Evolutionary conservation across 2,888 invertebrate genomes (phyloP).

Genomic region (Homarus gammarus): DNA sequence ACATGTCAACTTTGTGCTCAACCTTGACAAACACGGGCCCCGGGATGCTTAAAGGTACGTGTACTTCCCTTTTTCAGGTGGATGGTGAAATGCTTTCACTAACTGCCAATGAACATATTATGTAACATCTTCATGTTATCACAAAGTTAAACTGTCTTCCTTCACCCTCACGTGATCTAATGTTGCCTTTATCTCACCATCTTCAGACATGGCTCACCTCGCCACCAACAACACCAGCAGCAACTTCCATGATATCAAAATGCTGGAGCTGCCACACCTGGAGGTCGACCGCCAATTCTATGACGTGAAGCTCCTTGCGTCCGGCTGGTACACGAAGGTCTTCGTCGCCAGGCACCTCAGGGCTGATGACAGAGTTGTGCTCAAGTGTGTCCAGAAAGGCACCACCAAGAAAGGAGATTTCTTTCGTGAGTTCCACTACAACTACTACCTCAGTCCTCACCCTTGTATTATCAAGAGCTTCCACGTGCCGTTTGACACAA

Average conservation of each 20-base stretch:
- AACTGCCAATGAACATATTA: no score
- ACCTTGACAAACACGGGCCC: no score
- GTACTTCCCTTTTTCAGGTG: slow-evolving; percentile 31
- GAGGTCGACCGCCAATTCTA: slow-evolving; percentile 68
- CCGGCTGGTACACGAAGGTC: slow-evolving; percentile 97
- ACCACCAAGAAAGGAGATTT: slow-evolving; percentile 82
- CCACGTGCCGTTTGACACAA: slow-evolving; percentile 97
- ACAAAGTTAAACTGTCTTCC: no score
- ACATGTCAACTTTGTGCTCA: no score
- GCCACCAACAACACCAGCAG: slow-evolving; percentile 7
- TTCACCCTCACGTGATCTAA: background rate
- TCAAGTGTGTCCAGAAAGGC: slow-evolving; percentile 94
- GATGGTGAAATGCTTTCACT: no score
- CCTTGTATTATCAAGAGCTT: slow-evolving; percentile 96
- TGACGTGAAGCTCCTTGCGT: slow-evolving; percentile 83
- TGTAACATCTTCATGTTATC: no score
- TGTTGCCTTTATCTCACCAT: background rate
- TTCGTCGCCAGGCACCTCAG: slow-evolving; percentile 94
- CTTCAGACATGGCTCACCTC: background rate
- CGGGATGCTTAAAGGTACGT: no score
- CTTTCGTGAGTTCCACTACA: slow-evolving; percentile 91
- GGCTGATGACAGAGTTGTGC: slow-evolving; percentile 90
- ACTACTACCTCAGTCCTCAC: slow-evolving; percentile 95
- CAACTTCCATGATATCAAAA: slow-evolving; percentile 64
- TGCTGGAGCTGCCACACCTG: slow-evolving; percentile 59